Conservation (phyloP, 2,888 invertebrate genomes). For the Oxycera nigricornis region DNA sequence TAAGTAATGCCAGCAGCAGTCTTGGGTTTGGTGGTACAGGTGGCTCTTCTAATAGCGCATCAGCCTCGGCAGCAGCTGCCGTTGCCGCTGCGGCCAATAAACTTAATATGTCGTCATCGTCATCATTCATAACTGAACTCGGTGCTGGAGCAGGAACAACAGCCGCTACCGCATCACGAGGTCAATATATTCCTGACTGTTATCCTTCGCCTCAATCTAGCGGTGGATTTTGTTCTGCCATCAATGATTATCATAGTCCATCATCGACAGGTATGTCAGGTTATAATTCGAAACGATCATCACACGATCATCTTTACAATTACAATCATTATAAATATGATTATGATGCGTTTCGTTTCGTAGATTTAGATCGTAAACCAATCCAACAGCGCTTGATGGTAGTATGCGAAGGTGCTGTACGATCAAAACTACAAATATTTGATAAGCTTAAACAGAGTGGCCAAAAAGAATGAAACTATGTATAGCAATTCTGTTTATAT, state of each 20-base stretch:
- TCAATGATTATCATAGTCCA: constrained; percentile 26
- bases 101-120: constrained; percentile 50
- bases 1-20: constrained; percentile 30
- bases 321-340: constrained; percentile 56
- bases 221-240: constrained; percentile 12
- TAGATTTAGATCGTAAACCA: constrained; percentile 60
- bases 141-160: constrained; percentile 48
- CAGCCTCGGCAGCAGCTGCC: constrained; percentile 45
- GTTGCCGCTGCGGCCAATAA: constrained; percentile 44
- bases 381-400: constrained; percentile 74
- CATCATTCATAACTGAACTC: constrained; percentile 52
- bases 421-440: constrained; percentile 84
- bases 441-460: constrained; percentile 69
- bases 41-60: constrained; percentile 46
- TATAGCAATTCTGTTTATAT: constrained; percentile 6
- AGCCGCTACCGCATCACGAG: neutral
- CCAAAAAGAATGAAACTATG: constrained; percentile 44
- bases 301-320: constrained; percentile 50
- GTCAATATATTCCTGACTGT: constrained; percentile 38
- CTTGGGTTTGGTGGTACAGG: neutral
- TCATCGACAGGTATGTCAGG: constrained; percentile 17
- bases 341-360: constrained; percentile 59
- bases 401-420: constrained; percentile 86
- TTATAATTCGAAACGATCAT: constrained; percentile 50
- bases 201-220: constrained; percentile 15